Evolutionary conservation across 2,113 vertebrate genomes (phyloP), one percentile per base, ranked within the genome.

Genomic region (Okapia johnstoni): DNA sequence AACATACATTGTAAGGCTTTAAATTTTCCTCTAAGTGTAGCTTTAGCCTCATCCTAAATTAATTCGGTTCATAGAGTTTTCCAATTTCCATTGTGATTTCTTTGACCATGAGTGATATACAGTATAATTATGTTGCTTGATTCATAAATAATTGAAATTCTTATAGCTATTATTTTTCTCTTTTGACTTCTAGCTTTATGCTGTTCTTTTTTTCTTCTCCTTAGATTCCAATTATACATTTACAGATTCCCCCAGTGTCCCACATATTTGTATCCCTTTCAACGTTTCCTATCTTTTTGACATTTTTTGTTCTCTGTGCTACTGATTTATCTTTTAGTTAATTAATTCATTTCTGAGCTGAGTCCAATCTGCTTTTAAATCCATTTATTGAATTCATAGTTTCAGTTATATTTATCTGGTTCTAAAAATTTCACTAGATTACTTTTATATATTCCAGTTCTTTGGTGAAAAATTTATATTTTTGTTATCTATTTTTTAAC

Each of bases 341-440:
- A 25, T 70, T 61, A 58, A 81, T 76, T 46, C 15, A 54, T n/a
- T 88, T 19, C 73, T 58, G 36, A 85, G 15, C 26, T 88, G 4
- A 50, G 57, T 77, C 46, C 2, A 90, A 15, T 43, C 12, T 91
- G 9, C 15, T 76, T 96, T 93, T 76, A 84, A 63, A 52, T 90
- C 25, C 8, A 54, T 30, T 43, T 92, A 36, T 73, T 81, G 60
- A 88, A 61, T 88, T 76, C 12, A 76, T 91, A 93, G 60, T 93
- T 97, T 96, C 13, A 95, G 61, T 86, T 92, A n/a, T 17, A 40
- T 85, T 83, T 92, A 92, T 95, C 11, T 1, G 57, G 30, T 94
- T 81, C 48, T 58, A 92, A 66, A 87, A 77, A 40, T 89, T 83
- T 40, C 66, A n/a, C 40, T 87, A 85, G 19, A 66, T 63, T 76